Evolutionary conservation across 2,888 invertebrate species (phyloP).

Genomic region (Pseudococcus longispinus): DNA sequence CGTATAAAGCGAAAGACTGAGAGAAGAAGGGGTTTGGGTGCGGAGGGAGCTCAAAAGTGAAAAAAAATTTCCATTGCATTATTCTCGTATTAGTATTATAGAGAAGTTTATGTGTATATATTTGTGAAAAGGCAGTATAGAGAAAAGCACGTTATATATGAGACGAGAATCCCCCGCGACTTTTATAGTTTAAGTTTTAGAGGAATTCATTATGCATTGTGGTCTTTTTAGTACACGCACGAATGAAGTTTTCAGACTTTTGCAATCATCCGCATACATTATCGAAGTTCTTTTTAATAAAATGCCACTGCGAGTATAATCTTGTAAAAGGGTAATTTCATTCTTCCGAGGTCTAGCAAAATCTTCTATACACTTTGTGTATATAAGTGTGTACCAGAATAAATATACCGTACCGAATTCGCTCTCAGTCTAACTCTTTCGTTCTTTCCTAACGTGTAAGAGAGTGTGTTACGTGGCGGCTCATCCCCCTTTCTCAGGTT

Average conservation of each 20-base stretch:
- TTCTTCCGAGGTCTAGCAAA: constrained; percentile 12
- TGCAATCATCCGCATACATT: constrained; percentile 39
- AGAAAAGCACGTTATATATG: constrained; percentile 31
- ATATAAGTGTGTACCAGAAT: neutral
- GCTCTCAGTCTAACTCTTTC: neutral
- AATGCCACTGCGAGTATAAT: constrained; percentile 14
- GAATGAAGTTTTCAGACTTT: constrained; percentile 39
- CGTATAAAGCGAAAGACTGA: neutral
- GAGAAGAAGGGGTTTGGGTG: too few relatives aligned
- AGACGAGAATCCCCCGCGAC: neutral
- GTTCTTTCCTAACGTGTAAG: neutral
- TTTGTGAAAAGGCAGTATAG: constrained; percentile 2
- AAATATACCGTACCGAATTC: neutral
- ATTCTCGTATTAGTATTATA: constrained; percentile 27
- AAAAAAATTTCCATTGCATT: constrained; percentile 35
- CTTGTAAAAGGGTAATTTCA: constrained; percentile 35
- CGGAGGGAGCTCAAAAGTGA: neutral
- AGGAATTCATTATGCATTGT: constrained; percentile 39
- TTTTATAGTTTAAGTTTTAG: constrained; percentile 39
- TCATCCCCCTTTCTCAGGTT: too few relatives aligned
- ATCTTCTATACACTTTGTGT: neutral
- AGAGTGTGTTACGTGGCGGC: too few relatives aligned
- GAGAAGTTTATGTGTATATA: constrained; percentile 20
- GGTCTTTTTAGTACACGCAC: constrained; percentile 28
- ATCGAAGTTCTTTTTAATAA: constrained; percentile 39